Conservation (phyloP, 1,140 invertebrate species). For the Lucilia cuprina region DNA sequence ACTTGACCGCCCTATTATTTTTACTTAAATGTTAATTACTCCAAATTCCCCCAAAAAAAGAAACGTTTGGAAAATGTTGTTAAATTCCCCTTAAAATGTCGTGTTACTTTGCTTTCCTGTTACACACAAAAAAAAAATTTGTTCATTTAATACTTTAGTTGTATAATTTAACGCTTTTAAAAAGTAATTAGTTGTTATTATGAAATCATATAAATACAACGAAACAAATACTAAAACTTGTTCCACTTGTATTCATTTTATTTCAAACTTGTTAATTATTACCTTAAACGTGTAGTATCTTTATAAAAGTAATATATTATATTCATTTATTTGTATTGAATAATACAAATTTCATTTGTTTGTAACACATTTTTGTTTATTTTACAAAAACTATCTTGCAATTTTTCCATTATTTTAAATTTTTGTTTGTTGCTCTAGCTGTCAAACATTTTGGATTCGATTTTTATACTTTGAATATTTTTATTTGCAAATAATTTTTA, state of each 20-base stretch:
- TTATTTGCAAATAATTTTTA: not conserved
- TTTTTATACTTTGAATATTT: not conserved
- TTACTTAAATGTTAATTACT: no score
- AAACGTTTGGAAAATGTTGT: not conserved
- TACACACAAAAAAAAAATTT: not conserved
- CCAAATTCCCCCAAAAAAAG: not conserved
- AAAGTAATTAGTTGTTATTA: not conserved
- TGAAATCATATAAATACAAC: not conserved
- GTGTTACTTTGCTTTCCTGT: no score
- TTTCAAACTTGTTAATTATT: constrained; percentile 16
- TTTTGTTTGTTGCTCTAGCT: not conserved
- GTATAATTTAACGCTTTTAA: not conserved
- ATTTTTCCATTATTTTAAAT: not conserved
- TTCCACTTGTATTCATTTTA: not conserved
- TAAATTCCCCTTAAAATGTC: no score
- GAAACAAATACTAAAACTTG: not conserved
- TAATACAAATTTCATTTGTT: not conserved
- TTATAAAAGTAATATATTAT: not conserved
- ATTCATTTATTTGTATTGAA: not conserved
- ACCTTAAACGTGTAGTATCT: not conserved
- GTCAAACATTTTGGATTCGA: not conserved
- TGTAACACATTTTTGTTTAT: not conserved
- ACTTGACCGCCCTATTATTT: no score
- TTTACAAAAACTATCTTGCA: not conserved
- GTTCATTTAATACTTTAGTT: not conserved